A percentile compares a stretch with the other conserved stretches of the same genome.
phyloP scores from a whole-genome alignment of 1,140 invertebrate genomes.

The Neotoxoptera formosana region DNA sequence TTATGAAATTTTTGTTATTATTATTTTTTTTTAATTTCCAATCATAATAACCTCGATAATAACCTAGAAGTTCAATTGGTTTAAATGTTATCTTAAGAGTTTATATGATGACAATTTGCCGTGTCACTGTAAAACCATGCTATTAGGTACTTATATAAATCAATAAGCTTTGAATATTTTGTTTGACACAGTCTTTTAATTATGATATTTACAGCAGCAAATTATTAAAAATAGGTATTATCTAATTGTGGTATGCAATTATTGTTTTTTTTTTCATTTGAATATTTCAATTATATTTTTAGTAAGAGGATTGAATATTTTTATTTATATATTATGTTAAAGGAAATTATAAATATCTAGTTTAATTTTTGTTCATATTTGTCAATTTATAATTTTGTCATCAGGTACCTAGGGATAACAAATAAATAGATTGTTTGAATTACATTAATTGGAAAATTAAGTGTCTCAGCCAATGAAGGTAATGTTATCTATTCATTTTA shows the following conservation, averaged over 20 bases:
- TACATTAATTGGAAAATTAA: conserved; percentile 40
- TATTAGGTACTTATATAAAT: neutral
- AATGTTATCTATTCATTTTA: conserved; percentile 19
- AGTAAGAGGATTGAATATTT: neutral
- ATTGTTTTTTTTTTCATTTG: neutral
- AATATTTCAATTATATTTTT: neutral
- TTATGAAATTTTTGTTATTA: neutral
- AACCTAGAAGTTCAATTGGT: neutral
- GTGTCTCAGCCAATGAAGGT: conserved; percentile 8
- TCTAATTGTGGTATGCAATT: neutral
- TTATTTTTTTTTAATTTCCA: neutral
- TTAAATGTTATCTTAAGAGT: conserved; percentile 14
- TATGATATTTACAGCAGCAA: neutral
- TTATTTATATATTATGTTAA: neutral
- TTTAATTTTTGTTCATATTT: conserved; percentile 18
- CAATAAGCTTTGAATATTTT: neutral
- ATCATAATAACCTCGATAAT: neutral
- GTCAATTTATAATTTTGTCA: conserved; percentile 42
- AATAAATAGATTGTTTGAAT: conserved; percentile 35
- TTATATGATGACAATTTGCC: neutral
- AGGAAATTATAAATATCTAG: neutral
- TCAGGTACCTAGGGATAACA: conserved; percentile 38
- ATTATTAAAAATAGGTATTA: neutral
- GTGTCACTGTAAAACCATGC: neutral
- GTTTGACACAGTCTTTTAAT: neutral